Evolutionary conservation across 2,797 vertebrate species (phyloP).

Genomic region (Pogonophryne albipinna): DNA sequence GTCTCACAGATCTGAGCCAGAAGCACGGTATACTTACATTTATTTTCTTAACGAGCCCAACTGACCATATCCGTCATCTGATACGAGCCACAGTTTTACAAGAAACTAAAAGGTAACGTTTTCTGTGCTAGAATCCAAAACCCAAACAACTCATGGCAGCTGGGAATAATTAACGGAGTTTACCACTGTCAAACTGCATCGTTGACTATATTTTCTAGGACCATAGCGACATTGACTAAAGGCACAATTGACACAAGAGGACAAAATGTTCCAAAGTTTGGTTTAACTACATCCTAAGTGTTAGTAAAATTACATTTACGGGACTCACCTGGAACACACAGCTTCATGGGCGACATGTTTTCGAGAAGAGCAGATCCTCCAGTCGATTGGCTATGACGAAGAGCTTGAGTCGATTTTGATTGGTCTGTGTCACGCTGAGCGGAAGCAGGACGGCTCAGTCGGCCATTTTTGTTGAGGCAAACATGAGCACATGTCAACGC

Average conservation of each 20-base stretch:
- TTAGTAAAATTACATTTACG: background rate
- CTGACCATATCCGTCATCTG: too few species aligned
- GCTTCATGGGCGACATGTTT: conserved; percentile 89
- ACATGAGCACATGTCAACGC: background rate
- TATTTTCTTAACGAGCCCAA: too few species aligned
- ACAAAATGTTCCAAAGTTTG: rapidly evolving
- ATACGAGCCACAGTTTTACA: background rate
- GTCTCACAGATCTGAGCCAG: conserved; percentile 10
- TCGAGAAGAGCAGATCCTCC: conserved; percentile 60
- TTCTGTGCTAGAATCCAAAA: background rate
- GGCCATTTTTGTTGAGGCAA: conserved; percentile 77
- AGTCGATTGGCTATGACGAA: conserved; percentile 71
- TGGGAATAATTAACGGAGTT: conserved; percentile 7
- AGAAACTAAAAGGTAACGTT: background rate
- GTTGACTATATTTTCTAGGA: background rate
- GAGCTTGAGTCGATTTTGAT: conserved; percentile 51
- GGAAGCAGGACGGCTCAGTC: background rate
- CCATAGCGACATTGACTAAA: background rate
- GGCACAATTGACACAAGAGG: rapidly evolving
- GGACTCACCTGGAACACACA: conserved; percentile 88
- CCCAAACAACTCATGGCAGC: conserved; percentile 32
- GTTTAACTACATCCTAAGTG: rapidly evolving
- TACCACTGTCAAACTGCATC: rapidly evolving
- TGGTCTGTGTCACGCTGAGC: conserved; percentile 49
- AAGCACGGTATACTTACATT: background rate